Evolutionary conservation across 2,797 vertebrate species (phyloP).

Genomic region (Siniperca undulata): DNA sequence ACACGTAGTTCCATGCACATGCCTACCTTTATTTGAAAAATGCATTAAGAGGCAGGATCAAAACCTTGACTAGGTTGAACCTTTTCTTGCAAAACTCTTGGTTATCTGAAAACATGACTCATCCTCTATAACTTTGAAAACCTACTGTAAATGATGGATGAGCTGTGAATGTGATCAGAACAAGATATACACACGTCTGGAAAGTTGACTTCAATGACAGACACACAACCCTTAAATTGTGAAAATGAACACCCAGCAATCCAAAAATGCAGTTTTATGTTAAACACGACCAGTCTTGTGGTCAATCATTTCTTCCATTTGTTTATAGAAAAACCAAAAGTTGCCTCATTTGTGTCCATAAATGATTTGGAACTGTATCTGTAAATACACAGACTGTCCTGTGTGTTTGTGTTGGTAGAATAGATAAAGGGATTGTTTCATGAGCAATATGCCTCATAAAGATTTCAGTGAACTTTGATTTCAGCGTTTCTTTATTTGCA

Average conservation of each 20-base stretch:
- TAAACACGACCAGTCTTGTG: slow-evolving; percentile 43
- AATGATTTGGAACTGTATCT: slow-evolving; percentile 80
- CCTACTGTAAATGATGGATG: neutral
- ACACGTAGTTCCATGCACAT: slow-evolving; percentile 30
- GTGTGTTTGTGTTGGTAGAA: slow-evolving; percentile 95
- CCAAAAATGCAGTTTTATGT: slow-evolving; percentile 43
- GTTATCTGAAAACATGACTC: neutral
- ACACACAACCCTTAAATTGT: slow-evolving; percentile 14
- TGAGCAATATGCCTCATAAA: slow-evolving; percentile 85
- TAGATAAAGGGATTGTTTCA: slow-evolving; percentile 91
- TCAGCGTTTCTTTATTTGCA: slow-evolving; percentile 66
- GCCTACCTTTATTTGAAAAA: slow-evolving; percentile 17
- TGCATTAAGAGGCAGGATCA: neutral
- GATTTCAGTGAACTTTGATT: slow-evolving; percentile 71
- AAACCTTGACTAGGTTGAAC: neutral
- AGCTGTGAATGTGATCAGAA: neutral
- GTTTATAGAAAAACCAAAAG: slow-evolving; percentile 65
- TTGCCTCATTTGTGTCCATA: slow-evolving; percentile 73
- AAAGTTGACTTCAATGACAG: slow-evolving; percentile 1
- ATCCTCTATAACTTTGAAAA: slow-evolving; percentile 1
- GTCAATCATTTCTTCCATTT: slow-evolving; percentile 46
- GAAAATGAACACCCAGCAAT: slow-evolving; percentile 7
- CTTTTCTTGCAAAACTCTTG: slow-evolving; percentile 15
- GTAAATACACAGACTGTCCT: slow-evolving; percentile 89
- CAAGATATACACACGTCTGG: neutral